Conservation (phyloP, 2,888 invertebrate genomes). For the Oxystoma pomonae region DNA sequence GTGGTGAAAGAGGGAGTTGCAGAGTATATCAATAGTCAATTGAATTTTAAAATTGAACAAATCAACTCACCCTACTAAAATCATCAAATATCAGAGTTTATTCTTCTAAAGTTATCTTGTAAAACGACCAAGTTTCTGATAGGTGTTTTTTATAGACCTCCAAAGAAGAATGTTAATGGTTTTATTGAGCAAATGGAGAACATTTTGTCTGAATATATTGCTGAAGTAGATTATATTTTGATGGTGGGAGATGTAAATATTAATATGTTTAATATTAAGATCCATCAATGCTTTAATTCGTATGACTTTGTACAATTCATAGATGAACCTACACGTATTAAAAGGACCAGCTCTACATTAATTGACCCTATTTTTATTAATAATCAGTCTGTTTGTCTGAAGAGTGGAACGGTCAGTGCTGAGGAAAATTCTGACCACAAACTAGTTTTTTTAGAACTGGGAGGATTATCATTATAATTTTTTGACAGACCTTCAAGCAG, state of each 20-base stretch:
- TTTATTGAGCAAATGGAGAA: conserved; percentile 10
- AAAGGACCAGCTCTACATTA: conserved; percentile 5
- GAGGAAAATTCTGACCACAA: conserved; percentile 10
- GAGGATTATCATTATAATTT: conserved; percentile 3
- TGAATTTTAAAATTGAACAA: conserved; percentile 3
- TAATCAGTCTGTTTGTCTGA: conserved; percentile 4
- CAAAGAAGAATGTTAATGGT: conserved; percentile 1
- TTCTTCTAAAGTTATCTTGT: conserved; percentile 7
- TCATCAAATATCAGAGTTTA: not conserved
- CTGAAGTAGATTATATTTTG: conserved; percentile 8
- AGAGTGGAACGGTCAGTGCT: conserved; percentile 4
- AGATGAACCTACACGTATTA: conserved; percentile 10
- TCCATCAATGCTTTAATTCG: conserved; percentile 9
- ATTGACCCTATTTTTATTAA: conserved; percentile 16
- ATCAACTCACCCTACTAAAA: not conserved
- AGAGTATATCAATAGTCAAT: conserved; percentile 5
- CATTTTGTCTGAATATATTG: conserved; percentile 5
- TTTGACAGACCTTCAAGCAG: not conserved
- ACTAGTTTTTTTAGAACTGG: conserved; percentile 6
- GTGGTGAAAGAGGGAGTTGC: conserved; percentile 10
- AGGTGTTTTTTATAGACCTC: conserved; percentile 14
- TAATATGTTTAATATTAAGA: conserved; percentile 10
- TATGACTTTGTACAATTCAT: conserved; percentile 9
- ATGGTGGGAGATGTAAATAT: conserved; percentile 14
- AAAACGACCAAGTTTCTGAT: not conserved